Percentiles rank a stretch among this genome's conserved stretches.
phyloP scores from a whole-genome alignment of 2,113 vertebrate genomes.

The Rhadina sibilatrix region DNA sequence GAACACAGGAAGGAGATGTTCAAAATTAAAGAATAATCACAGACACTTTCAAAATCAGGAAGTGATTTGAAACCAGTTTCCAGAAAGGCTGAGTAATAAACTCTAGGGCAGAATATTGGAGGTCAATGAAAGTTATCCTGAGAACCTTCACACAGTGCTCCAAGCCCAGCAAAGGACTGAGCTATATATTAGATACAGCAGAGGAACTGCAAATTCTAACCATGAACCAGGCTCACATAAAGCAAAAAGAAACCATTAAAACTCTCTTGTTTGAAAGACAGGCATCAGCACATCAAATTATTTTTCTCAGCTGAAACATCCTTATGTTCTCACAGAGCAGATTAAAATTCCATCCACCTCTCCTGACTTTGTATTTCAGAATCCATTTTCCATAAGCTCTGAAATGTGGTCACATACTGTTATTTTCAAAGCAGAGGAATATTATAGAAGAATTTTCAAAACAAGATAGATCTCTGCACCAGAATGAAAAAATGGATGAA shows the following conservation, averaged over 20 bases:
- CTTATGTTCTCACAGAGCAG: not conserved
- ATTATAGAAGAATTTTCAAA: not conserved
- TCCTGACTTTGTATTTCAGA: not conserved
- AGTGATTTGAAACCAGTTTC: not conserved
- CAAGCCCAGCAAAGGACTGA: not conserved
- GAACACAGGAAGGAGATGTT: not conserved
- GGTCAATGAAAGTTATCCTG: not conserved
- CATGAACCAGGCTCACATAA: not conserved
- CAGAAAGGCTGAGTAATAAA: not conserved
- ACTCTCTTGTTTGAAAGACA: not conserved
- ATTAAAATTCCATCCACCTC: not conserved
- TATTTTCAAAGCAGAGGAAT: not conserved
- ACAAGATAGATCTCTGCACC: not conserved
- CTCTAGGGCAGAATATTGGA: not conserved
- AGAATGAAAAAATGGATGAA: not conserved
- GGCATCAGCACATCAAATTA: not conserved
- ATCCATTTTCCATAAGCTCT: not conserved
- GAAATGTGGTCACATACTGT: not conserved
- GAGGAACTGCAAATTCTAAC: not conserved
- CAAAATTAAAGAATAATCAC: not conserved
- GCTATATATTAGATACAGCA: not conserved
- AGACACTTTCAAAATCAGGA: not conserved
- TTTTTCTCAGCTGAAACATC: not conserved
- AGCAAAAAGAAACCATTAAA: not conserved
- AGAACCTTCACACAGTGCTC: not conserved